Evolutionary conservation across 2,113 vertebrate genomes (phyloP).

Genomic region (Phalacrocorax carbo): DNA sequence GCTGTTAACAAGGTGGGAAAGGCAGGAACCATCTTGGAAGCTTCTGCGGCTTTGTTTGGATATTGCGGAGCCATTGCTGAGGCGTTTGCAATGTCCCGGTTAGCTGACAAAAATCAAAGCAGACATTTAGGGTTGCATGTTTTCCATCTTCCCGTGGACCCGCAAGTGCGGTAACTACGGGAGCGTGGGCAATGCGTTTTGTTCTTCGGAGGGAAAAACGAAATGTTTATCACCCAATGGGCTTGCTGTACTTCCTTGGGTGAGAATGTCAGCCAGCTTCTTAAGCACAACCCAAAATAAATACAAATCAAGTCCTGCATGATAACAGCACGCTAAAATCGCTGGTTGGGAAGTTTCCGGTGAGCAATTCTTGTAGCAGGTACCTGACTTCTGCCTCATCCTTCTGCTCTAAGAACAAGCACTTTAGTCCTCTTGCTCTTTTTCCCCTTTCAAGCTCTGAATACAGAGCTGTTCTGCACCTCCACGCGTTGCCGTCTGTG

Average conservation of each 20-base stretch:
- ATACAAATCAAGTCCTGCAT: rapidly evolving
- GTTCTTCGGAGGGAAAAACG: background rate
- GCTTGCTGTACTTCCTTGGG: background rate
- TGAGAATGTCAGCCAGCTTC: background rate
- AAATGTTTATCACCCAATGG: rapidly evolving
- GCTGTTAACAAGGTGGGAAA: too few species aligned
- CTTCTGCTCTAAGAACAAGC: background rate
- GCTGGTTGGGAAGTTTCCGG: background rate
- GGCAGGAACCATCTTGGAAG: background rate
- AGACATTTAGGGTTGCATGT: rapidly evolving
- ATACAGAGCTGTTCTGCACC: background rate
- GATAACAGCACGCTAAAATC: background rate
- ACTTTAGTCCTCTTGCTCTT: background rate
- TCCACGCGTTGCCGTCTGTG: rapidly evolving
- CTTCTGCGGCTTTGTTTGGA: background rate
- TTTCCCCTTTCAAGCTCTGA: background rate
- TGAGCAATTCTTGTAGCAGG: background rate
- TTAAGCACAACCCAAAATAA: background rate
- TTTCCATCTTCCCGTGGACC: background rate
- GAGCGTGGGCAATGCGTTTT: background rate
- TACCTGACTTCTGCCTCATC: background rate
- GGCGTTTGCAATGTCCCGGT: background rate
- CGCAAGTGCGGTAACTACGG: background rate
- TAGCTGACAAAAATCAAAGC: background rate
- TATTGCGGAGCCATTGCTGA: background rate